Conservation (phyloP, 2,113 vertebrate genomes). For the Eolophus roseicapilla region DNA sequence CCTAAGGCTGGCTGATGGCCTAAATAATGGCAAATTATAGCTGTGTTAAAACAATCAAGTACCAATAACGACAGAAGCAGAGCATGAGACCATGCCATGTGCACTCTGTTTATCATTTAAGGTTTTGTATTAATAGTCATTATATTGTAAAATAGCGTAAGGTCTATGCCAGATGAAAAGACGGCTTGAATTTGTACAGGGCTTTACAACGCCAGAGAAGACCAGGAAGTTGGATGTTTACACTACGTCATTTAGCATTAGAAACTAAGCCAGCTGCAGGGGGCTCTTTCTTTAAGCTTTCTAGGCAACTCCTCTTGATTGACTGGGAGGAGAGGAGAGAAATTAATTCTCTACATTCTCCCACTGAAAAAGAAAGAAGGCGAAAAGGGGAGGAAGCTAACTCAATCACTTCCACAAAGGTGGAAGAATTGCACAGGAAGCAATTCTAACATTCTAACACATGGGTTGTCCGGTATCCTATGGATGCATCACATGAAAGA, state of each 20-base stretch:
- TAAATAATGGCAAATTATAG: background rate
- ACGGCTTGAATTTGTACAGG: background rate
- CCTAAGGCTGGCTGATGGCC: background rate
- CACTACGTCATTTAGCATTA: background rate
- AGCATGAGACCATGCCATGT: background rate
- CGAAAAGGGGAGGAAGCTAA: background rate
- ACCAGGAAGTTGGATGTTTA: background rate
- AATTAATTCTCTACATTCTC: background rate
- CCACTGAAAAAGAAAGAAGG: background rate
- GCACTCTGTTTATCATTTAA: background rate
- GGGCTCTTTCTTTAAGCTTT: background rate
- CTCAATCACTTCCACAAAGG: background rate
- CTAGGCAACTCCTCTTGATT: background rate
- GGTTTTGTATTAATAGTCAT: background rate
- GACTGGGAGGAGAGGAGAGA: background rate
- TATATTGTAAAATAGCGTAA: background rate
- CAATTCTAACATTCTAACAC: background rate
- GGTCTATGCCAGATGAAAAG: background rate
- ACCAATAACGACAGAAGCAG: background rate
- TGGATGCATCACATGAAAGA: background rate
- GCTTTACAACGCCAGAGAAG: background rate
- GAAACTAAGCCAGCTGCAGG: background rate
- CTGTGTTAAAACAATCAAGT: background rate
- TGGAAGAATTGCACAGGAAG: background rate
- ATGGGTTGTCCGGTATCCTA: background rate